These are phyloP conservation scores for Eurois occulta DNA, from an alignment of 2,888 invertebrate genomes.

Conservation along the genomic window DNA sequence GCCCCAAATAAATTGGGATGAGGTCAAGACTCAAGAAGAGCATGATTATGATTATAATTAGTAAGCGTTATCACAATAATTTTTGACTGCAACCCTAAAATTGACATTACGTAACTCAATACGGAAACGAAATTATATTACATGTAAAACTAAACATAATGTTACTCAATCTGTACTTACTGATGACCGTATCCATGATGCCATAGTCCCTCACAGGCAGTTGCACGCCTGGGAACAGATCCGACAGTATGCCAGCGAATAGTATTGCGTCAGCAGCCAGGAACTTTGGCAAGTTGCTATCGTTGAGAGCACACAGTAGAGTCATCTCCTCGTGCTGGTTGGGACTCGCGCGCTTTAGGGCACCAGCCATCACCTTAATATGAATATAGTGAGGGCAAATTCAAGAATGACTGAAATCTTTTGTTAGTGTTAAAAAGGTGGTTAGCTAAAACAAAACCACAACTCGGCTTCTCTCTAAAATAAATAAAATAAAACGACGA, in stretches of 20 bases:
- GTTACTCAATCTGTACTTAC: conserved; percentile 71
- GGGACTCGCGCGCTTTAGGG: conserved; percentile 95
- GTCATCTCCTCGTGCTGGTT: conserved; percentile 96
- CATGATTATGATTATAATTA: not conserved
- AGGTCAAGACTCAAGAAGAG: not conserved
- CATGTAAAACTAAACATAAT: not conserved
- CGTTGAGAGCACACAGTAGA: conserved; percentile 95
- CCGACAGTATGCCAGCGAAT: conserved; percentile 96
- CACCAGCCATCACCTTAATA: conserved; percentile 95
- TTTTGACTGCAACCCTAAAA: not conserved
- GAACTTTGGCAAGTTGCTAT: conserved; percentile 97
- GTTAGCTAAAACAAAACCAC: no score
- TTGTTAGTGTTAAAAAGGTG: not conserved
- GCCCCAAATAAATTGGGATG: not conserved
- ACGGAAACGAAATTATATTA: not conserved
- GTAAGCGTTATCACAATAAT: not conserved
- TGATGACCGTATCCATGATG: conserved; percentile 92
- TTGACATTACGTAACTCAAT: not conserved
- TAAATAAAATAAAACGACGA: not conserved
- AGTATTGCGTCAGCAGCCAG: conserved; percentile 95
- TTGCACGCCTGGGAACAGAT: conserved; percentile 96
- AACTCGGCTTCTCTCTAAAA: not conserved
- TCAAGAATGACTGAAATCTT: not conserved
- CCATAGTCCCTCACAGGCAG: conserved; percentile 95
- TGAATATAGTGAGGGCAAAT: not conserved